Evolutionary conservation across 2,888 invertebrate species (phyloP), one percentile per base, ranked within the genome.

Genomic region (Thymelicus lineola): DNA sequence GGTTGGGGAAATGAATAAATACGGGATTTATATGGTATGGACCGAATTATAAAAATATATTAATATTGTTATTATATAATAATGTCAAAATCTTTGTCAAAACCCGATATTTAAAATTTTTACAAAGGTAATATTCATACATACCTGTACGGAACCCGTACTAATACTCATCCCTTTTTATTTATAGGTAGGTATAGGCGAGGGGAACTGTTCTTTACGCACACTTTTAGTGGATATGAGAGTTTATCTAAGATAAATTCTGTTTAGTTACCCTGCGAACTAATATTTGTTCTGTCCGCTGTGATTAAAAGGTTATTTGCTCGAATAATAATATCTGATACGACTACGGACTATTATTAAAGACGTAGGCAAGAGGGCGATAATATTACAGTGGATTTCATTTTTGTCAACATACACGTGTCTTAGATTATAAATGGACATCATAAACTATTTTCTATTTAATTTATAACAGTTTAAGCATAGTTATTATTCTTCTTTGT

Each of bases 231-330:
- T 55, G 28, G 53, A 55, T 55, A 64, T 64, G 55, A 45, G 55
- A 28, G 64, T 64, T 45, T 58, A 20, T 66, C 17, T 45, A 57
- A 58, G 66, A 66, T 66, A 58, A 58, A 57, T 48, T 17, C 46
- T 66, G 58, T 66, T 66, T 66, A 36, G 59, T 48, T 66, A 38
- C 38, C 38, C 59, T 17, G 12, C 48, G 38, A 20, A 17, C 59
- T 66, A 66, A 66, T 66, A 66, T 66, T 66, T 38, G 59, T 10
- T 60, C 66, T 60, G 66, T 20, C 59, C 50, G 48, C 59, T 50
- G 46, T 66, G 66, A 66, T 66, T 66, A 66, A 66, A 59, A 66
- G 42, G 64, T 36, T 48, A 46, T 66, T 46, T 66, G 58, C 58
- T 58, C 36, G 58, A 60, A 38, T 60, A 42, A 14, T 28, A n/a